Evolutionary conservation across 2,888 invertebrate genomes (phyloP).

Genomic region (Lithophane socia): DNA sequence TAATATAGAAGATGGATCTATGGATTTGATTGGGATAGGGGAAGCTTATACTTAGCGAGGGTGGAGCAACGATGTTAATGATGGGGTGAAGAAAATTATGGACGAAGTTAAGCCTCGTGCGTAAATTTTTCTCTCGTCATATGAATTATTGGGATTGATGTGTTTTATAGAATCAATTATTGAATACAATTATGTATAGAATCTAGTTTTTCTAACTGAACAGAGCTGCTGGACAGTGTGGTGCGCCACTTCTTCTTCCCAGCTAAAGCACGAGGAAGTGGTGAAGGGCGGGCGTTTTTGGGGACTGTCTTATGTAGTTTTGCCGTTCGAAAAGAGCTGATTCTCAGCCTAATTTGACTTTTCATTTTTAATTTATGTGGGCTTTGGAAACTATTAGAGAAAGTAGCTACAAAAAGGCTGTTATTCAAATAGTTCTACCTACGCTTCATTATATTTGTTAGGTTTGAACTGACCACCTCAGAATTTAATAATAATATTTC

Average conservation of each 20-base stretch:
- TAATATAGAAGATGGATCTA: constrained; percentile 4
- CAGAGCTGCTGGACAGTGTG: too few relatives aligned
- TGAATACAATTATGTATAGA: too few relatives aligned
- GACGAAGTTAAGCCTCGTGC: neutral
- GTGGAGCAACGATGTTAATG: too few relatives aligned
- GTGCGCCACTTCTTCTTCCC: too few relatives aligned
- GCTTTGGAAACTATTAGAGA: neutral
- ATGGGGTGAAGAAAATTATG: neutral
- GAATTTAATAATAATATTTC: neutral
- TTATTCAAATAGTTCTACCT: neutral
- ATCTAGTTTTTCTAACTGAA: too few relatives aligned
- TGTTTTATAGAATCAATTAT: too few relatives aligned
- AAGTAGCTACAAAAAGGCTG: neutral
- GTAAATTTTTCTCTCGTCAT: neutral
- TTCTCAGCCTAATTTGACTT: too few relatives aligned
- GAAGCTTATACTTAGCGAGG: neutral
- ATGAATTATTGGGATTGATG: neutral
- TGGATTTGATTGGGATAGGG: neutral
- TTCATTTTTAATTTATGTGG: too few relatives aligned
- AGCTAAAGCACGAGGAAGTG: too few relatives aligned
- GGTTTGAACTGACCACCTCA: neutral
- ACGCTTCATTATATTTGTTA: neutral
- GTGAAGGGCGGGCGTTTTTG: too few relatives aligned
- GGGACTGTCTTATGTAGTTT: too few relatives aligned
- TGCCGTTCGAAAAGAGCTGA: too few relatives aligned